A percentile compares a stretch with the other conserved stretches of the same genome.
phyloP scores from a whole-genome alignment of 2,113 vertebrate species.

The Chlorocebus sabaeus region DNA sequence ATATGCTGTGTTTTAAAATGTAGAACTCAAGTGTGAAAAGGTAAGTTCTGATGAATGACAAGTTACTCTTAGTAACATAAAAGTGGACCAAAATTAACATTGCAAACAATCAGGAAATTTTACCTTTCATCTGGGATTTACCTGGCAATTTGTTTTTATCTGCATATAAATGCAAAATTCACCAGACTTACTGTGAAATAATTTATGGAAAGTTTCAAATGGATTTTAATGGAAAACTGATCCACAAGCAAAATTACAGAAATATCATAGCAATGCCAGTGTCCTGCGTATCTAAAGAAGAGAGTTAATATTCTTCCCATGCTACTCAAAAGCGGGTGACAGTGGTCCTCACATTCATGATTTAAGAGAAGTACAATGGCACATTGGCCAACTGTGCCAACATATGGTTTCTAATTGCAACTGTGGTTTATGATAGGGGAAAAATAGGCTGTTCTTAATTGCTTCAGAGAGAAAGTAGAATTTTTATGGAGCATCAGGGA shows the following conservation, averaged over 20 bases:
- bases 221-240: neutral
- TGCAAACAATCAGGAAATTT: neutral
- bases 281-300: neutral
- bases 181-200: neutral
- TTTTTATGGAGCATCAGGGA: neutral
- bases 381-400: neutral
- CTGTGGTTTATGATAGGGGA: neutral
- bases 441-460: neutral
- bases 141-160: neutral
- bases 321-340: neutral
- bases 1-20: neutral
- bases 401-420: neutral
- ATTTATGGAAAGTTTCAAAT: neutral
- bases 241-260: constrained; percentile 14
- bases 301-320: neutral
- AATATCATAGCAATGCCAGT: neutral
- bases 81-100: neutral
- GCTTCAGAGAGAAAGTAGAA: neutral
- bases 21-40: constrained; percentile 3
- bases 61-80: neutral
- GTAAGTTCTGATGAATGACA: neutral
- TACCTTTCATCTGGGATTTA: neutral
- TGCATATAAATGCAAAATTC: neutral
- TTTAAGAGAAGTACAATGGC: neutral
- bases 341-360: neutral